Conservation (phyloP, 2,797 vertebrate species). For the Antrozous pallidus region DNA sequence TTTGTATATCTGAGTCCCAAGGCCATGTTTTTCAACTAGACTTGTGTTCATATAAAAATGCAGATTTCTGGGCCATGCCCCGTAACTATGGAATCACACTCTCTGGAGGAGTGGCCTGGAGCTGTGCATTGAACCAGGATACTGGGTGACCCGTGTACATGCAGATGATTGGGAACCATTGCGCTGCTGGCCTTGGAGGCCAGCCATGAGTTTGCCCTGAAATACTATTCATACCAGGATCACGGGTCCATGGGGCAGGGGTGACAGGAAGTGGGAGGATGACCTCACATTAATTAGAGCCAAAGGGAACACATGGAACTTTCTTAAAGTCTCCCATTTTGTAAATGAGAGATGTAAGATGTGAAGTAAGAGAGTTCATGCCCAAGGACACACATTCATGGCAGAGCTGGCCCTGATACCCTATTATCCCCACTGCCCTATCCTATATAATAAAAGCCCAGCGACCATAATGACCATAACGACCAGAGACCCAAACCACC, state of each 20-base stretch:
- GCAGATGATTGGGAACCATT: background rate
- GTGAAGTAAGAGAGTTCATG: background rate
- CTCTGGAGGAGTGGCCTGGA: background rate
- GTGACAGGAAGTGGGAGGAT: background rate
- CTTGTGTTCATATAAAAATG: background rate
- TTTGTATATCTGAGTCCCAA: background rate
- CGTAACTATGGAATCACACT: background rate
- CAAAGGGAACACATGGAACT: slow-evolving; percentile 2
- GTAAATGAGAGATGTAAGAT: background rate
- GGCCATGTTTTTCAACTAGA: background rate
- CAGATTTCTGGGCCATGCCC: background rate
- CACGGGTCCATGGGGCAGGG: background rate
- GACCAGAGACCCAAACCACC: no score
- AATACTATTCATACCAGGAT: background rate
- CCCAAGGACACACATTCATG: background rate
- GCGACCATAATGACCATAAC: no score
- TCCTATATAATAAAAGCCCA: background rate
- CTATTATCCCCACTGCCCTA: background rate
- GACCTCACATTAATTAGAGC: background rate
- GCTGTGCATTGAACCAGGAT: background rate
- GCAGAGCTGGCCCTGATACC: background rate
- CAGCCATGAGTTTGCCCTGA: background rate
- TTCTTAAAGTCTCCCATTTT: background rate
- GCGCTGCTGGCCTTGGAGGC: background rate
- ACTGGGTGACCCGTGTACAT: fast-evolving